phyloP scores from a whole-genome alignment of 2,113 vertebrate genomes.

The Gallinago paraguaiae region DNA sequence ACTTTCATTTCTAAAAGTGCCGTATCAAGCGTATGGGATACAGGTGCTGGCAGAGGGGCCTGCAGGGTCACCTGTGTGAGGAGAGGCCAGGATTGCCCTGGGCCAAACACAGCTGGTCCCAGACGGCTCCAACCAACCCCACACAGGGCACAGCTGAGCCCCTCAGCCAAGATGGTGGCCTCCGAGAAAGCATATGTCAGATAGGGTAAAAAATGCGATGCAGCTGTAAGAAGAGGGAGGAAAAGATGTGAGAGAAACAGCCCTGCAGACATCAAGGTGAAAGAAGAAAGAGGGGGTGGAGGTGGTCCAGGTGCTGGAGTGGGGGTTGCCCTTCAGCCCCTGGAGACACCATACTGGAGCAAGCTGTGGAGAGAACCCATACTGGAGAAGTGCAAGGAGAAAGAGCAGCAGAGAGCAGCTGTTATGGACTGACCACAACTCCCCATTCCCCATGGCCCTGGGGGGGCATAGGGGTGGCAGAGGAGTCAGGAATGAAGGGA shows the following conservation, averaged over 20 bases:
- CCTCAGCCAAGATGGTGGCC: accelerated
- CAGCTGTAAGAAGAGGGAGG: not conserved
- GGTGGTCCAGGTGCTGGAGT: accelerated
- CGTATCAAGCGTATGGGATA: not conserved
- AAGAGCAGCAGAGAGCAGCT: not conserved
- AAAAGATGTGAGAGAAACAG: not conserved
- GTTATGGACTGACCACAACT: not conserved
- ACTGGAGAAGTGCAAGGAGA: not conserved
- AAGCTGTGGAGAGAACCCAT: not conserved
- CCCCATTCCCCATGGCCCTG: not conserved
- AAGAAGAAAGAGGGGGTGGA: not conserved
- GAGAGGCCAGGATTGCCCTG: accelerated
- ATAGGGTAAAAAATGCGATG: not conserved
- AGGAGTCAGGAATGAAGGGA: not conserved
- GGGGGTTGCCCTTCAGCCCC: not conserved
- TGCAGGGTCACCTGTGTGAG: not conserved
- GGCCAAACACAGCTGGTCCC: accelerated
- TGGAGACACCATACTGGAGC: accelerated
- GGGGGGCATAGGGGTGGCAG: not conserved
- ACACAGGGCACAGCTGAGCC: accelerated
- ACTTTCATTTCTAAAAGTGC: not conserved
- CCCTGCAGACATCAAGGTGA: not conserved
- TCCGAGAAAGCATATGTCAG: not conserved
- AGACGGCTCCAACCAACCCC: accelerated
- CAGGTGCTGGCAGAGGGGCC: too few species aligned